Conservation (phyloP, 1,140 invertebrate species). For the Trachymyrmex septentrionalis region DNA sequence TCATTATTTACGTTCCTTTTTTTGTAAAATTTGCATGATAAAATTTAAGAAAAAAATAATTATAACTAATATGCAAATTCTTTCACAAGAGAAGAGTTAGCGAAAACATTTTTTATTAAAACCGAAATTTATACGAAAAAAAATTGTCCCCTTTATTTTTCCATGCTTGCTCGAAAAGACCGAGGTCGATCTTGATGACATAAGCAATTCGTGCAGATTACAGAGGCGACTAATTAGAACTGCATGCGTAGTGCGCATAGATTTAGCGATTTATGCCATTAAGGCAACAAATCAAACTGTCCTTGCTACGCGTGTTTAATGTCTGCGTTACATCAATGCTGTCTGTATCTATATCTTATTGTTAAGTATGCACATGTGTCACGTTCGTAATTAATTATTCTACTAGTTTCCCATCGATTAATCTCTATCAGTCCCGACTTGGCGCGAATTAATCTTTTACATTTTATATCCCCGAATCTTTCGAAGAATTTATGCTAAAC, state of each 20-base stretch:
- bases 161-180: background rate
- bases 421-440: background rate
- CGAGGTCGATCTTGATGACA: constrained; percentile 32
- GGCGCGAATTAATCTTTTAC: background rate
- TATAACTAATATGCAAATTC: background rate
- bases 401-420: background rate
- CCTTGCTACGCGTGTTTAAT: constrained; percentile 13
- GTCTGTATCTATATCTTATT: background rate
- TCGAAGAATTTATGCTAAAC: background rate
- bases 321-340: constrained; percentile 10
- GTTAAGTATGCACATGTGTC: background rate
- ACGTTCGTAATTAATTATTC: background rate
- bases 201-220: constrained; percentile 44
- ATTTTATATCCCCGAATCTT: background rate
- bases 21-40: background rate
- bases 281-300: constrained; percentile 50
- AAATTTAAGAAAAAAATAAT: constrained; percentile 19
- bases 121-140: background rate
- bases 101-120: background rate
- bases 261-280: constrained; percentile 39
- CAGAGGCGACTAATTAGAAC: constrained; percentile 36
- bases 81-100: no score
- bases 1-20: background rate
- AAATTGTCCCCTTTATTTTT: background rate
- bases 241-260: constrained; percentile 1